phyloP scores from a whole-genome alignment of 2,888 invertebrate genomes.

The Odontocolon sp. region DNA sequence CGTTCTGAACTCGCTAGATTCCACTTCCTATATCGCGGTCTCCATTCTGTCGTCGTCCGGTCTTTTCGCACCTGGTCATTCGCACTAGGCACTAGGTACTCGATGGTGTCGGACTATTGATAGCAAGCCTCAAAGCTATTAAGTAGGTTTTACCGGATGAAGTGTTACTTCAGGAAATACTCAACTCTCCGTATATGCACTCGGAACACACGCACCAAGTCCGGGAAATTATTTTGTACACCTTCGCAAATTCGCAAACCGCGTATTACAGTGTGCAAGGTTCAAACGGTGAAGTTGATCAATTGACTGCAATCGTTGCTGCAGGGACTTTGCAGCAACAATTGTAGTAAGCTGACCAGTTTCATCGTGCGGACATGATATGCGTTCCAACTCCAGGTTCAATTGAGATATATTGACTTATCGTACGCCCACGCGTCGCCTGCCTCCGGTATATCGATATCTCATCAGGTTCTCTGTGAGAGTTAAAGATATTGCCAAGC shows the following conservation, averaged over 20 bases:
- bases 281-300: background rate
- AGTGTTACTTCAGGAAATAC: background rate
- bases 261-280: background rate
- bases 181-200: background rate
- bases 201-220: constrained; percentile 11
- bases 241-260: background rate
- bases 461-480: constrained; percentile 31
- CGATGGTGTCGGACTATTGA: background rate
- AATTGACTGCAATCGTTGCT: background rate
- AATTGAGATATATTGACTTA: constrained; percentile 59
- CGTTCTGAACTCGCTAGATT: constrained; percentile 7
- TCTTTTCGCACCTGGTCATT: constrained; percentile 44
- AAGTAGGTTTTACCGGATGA: constrained; percentile 3
- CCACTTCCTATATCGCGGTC: constrained; percentile 47
- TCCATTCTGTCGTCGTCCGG: constrained; percentile 4
- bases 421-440: constrained; percentile 43
- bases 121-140: constrained; percentile 33
- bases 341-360: too few relatives aligned
- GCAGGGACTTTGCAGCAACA: background rate
- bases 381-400: constrained; percentile 33
- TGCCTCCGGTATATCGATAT: constrained; percentile 34
- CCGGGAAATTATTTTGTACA: constrained; percentile 37
- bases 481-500: too few relatives aligned
- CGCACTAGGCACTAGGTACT: constrained; percentile 7
- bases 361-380: too few relatives aligned